phyloP scores from a whole-genome alignment of 2,888 invertebrate species.

The Drosophila acutilabella region DNA sequence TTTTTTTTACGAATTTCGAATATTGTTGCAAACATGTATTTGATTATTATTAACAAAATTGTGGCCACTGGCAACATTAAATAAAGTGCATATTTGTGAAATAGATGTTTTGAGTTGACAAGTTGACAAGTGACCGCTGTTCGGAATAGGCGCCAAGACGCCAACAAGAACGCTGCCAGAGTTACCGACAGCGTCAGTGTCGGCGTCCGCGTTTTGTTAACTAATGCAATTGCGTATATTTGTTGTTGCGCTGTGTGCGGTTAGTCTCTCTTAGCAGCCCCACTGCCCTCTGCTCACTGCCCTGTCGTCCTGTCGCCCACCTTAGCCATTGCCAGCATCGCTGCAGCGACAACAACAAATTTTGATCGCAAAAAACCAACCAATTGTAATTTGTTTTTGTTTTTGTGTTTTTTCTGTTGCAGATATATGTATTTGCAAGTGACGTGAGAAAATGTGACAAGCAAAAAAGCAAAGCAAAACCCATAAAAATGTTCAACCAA shows the following conservation, averaged over 20 bases:
- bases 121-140: conserved; percentile 46
- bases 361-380: conserved; percentile 27
- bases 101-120: too few species aligned
- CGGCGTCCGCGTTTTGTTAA: conserved; percentile 18
- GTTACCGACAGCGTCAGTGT: conserved; percentile 13
- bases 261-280: conserved; percentile 14
- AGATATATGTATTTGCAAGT: conserved; percentile 45
- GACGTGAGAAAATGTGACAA: conserved; percentile 49
- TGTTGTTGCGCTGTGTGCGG: conserved; percentile 35
- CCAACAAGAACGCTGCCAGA: conserved; percentile 46
- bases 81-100: conserved; percentile 9
- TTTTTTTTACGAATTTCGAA: conserved; percentile 43
- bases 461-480: conserved; percentile 21
- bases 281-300: neutral
- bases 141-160: conserved; percentile 54
- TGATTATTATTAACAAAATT: conserved; percentile 22
- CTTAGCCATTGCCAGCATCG: neutral
- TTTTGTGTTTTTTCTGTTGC: conserved; percentile 52
- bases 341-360: conserved; percentile 40
- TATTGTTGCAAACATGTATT: conserved; percentile 30
- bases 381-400: conserved; percentile 33
- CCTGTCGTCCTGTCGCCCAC: neutral
- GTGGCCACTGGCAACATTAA: conserved; percentile 13
- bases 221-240: conserved; percentile 29
- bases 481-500: conserved; percentile 21